A percentile compares a stretch with the other conserved stretches of the same genome.
phyloP scores from a whole-genome alignment of 2,888 invertebrate species.

The Hydropsyche betteni region DNA sequence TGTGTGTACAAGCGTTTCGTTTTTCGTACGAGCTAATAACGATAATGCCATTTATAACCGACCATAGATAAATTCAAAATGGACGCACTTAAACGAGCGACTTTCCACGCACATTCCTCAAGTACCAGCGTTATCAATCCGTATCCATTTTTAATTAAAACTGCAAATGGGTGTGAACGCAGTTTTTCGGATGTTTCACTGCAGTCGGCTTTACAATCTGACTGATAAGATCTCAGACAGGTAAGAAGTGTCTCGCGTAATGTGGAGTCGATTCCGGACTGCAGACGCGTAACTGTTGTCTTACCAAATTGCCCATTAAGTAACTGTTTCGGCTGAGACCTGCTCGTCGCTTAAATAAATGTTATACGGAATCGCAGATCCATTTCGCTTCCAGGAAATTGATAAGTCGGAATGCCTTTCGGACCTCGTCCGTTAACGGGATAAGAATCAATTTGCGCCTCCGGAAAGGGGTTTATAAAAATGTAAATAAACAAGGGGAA shows the following conservation, averaged over 20 bases:
- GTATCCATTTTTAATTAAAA: too few species aligned
- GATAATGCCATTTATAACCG: too few species aligned
- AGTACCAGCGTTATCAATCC: too few species aligned
- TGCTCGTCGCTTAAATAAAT: neutral
- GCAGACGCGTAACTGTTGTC: conserved; percentile 16
- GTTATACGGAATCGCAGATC: neutral
- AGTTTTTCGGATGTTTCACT: too few species aligned
- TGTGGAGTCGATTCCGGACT: conserved; percentile 16
- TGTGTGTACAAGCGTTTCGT: neutral
- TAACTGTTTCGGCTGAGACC: conserved; percentile 3
- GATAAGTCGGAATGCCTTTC: too few species aligned
- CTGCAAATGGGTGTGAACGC: too few species aligned
- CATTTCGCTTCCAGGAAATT: neutral
- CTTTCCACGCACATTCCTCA: too few species aligned
- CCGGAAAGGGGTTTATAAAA: neutral
- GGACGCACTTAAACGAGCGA: too few species aligned
- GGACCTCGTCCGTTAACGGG: too few species aligned
- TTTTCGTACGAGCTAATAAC: neutral
- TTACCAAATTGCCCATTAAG: conserved; percentile 21
- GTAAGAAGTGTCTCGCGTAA: conserved; percentile 13
- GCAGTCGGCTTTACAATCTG: neutral
- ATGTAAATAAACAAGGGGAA: neutral
- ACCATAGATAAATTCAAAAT: too few species aligned
- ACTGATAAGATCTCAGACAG: neutral
- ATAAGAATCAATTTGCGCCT: too few species aligned